Conservation (phyloP, 2,797 vertebrate species). For the Sebastes miniatus region DNA sequence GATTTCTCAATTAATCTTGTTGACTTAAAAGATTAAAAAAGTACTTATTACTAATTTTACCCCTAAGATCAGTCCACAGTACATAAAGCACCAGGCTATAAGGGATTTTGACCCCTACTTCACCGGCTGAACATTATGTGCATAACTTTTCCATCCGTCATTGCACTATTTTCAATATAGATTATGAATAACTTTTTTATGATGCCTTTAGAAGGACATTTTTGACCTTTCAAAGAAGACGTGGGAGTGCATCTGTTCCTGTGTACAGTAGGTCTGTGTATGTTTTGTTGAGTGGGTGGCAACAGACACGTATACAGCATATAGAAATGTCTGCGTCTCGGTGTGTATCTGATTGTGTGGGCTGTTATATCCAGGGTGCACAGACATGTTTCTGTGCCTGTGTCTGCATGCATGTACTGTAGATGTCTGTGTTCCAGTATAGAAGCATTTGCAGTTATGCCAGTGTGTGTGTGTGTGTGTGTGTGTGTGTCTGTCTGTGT, state of each 20-base stretch:
- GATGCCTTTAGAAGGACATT: not conserved
- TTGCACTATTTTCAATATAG: not conserved
- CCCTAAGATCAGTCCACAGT: not conserved
- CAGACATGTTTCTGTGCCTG: constrained; percentile 23
- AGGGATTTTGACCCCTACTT: not conserved
- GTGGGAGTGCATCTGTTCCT: constrained; percentile 13
- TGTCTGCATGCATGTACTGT: constrained; percentile 27
- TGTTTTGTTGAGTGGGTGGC: constrained; percentile 24
- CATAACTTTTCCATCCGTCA: not conserved
- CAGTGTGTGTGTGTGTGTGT: constrained; percentile 1
- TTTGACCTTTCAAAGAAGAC: constrained; percentile 17
- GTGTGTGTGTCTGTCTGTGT: constrained; percentile 26
- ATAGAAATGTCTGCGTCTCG: constrained; percentile 23
- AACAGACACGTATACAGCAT: constrained; percentile 22
- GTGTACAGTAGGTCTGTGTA: not conserved
- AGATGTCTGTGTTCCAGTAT: constrained; percentile 29
- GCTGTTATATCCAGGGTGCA: constrained; percentile 5
- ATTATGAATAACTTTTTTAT: constrained; percentile 6
- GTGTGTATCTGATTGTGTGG: constrained; percentile 30
- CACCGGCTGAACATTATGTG: not conserved
- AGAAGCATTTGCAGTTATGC: constrained; percentile 34
- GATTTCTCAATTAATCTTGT: not conserved
- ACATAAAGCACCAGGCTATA: not conserved
- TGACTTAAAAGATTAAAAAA: not conserved
- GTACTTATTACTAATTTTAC: not conserved